Conservation (phyloP, 2,888 invertebrate genomes). For the Leptinotarsa haldemani region DNA sequence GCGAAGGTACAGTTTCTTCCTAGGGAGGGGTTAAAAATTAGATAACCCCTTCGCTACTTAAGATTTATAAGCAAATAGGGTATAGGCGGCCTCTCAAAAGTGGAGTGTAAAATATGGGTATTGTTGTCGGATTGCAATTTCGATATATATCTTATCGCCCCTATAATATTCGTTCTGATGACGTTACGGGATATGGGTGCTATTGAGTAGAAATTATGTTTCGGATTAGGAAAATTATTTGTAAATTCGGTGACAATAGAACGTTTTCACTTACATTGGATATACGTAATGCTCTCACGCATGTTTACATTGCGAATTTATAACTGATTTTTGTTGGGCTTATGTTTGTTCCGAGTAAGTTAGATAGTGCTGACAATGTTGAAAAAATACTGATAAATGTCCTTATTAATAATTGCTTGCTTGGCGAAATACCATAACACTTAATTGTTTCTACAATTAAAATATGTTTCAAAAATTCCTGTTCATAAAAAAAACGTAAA, state of each 20-base stretch:
- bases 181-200: slow-evolving; percentile 5
- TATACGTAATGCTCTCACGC: slow-evolving; percentile 3
- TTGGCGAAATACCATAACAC: no score
- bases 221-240: slow-evolving; percentile 19
- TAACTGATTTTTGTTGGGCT: neutral
- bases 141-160: slow-evolving; percentile 26
- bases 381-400: no score
- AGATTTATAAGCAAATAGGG: slow-evolving; percentile 41
- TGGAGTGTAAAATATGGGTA: slow-evolving; percentile 30
- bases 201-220: slow-evolving; percentile 16
- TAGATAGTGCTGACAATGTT: no score
- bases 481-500: no score
- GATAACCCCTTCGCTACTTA: slow-evolving; percentile 39
- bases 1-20: slow-evolving; percentile 26
- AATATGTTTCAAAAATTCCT: no score
- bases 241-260: slow-evolving; percentile 15
- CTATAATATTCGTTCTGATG: slow-evolving; percentile 16
- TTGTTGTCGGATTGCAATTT: slow-evolving; percentile 24
- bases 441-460: no score
- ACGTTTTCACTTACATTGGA: slow-evolving; percentile 5
- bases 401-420: no score
- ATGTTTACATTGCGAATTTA: slow-evolving; percentile 7
- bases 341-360: no score
- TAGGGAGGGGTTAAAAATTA: slow-evolving; percentile 38
- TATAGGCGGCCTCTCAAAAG: slow-evolving; percentile 19